Evolutionary conservation across 2,888 invertebrate species (phyloP).

Genomic region (Tachina fera): DNA sequence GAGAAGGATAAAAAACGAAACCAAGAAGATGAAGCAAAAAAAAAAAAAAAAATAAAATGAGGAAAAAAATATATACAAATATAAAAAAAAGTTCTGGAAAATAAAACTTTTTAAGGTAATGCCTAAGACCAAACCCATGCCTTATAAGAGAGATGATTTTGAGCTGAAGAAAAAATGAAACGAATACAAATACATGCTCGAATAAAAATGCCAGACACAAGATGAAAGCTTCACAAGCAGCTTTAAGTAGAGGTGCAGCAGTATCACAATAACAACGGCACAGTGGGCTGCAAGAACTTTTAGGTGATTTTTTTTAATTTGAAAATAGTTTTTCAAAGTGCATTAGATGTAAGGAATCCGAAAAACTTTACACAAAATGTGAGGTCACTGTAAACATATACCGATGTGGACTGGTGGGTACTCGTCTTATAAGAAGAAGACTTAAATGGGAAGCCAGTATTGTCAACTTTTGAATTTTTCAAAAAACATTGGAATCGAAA

Average conservation of each 20-base stretch:
- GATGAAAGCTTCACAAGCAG: conserved; percentile 65
- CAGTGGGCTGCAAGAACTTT: conserved; percentile 13
- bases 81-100: conserved; percentile 44
- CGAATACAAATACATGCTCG: conserved; percentile 39
- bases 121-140: conserved; percentile 70
- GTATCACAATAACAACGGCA: conserved; percentile 42
- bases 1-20: conserved; percentile 67
- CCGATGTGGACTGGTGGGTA: too few species aligned
- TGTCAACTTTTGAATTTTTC: too few species aligned
- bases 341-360: too few species aligned
- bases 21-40: conserved; percentile 48
- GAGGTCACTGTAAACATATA: too few species aligned
- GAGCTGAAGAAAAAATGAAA: conserved; percentile 41
- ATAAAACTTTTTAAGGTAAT: conserved; percentile 69
- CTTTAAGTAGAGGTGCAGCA: conserved; percentile 68
- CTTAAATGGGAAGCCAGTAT: too few species aligned
- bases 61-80: conserved; percentile 13
- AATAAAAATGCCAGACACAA: conserved; percentile 65
- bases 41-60: background rate
- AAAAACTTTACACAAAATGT: too few species aligned
- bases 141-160: conserved; percentile 67
- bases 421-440: too few species aligned
- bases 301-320: background rate
- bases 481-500: too few species aligned
- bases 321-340: too few species aligned